Percentiles rank a stretch among this genome's conserved stretches.
These are phyloP conservation scores for Pangasius larnaudii DNA, from an alignment of 2,797 vertebrate species.

Conservation along the genomic window DNA sequence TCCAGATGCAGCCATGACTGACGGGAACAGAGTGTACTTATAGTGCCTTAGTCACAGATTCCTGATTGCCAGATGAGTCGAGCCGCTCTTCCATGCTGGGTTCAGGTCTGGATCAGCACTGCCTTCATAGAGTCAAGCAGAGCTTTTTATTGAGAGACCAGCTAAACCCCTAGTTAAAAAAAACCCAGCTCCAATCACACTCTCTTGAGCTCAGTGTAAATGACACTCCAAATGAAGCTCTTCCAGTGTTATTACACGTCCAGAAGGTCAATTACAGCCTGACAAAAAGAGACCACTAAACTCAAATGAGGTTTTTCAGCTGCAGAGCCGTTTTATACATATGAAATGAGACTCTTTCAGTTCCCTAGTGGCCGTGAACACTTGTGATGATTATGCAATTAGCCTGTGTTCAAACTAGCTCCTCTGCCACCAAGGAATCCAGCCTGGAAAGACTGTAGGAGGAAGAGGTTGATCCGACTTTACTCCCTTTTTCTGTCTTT, in stretches of 20 bases:
- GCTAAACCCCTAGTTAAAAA: constrained; percentile 3
- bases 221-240: constrained; percentile 23
- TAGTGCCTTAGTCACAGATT: constrained; percentile 22
- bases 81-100: background rate
- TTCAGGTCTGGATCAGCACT: constrained; percentile 1
- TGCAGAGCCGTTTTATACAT: constrained; percentile 18
- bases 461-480: constrained; percentile 40
- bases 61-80: constrained; percentile 28
- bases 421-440: constrained; percentile 66
- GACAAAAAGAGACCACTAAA: constrained; percentile 16
- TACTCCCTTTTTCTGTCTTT: constrained; percentile 49
- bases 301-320: constrained; percentile 29
- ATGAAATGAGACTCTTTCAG: constrained; percentile 38
- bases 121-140: background rate
- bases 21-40: constrained; percentile 37
- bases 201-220: constrained; percentile 2
- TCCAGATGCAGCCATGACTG: constrained; percentile 14
- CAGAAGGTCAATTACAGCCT: constrained; percentile 39
- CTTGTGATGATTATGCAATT: constrained; percentile 70
- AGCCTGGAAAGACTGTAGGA: constrained; percentile 65
- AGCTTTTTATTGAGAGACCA: constrained; percentile 2
- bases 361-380: constrained; percentile 34
- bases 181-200: background rate
- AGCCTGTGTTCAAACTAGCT: constrained; percentile 70
- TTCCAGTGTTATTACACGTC: constrained; percentile 26